Evolutionary conservation across 2,797 vertebrate genomes (phyloP), one percentile per base, ranked within the genome.

Genomic region (Neosilurus hyrtlii): DNA sequence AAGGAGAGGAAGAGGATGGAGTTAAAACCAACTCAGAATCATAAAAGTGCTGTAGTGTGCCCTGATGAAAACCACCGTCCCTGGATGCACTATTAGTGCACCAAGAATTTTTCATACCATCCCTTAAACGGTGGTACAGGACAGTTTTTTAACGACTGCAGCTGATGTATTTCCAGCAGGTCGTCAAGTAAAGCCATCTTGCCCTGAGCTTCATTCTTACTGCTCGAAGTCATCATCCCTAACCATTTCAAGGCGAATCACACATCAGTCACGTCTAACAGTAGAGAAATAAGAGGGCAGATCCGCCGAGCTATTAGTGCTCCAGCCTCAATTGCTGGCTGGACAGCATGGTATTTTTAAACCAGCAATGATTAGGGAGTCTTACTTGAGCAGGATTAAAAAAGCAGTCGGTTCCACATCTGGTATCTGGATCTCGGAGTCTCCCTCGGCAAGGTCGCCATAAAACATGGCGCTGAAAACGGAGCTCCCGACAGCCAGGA

Each of bases 391-490:
- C 91, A 99, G 94, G 93, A 96, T 97, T 88, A 99, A 94, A 91
- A 99, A 99, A 86, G 98, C 97, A 83, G 97, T 95, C 82, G 97
- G 97, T 93, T 99, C 97, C 94, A 99, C 97, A 92, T 99, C 98
- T 85, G 98, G 98, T 88, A 99, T 99, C 91, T 96, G 96, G 91
- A 99, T 98, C 92, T 98, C 96, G 0, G 96, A 94, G 93, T 96
- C 95, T 86, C 95, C 96, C 93, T 98, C 97, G 0, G 98, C 98
- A 14, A 99, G 95, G 90, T 99, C 97, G 7, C 97, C 96, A 49
- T 99, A 99, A 93, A 99, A 99, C 98, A 99, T 99, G 91, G 98
- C 98, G 56, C 97, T 97, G 94, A 99, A 99, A 90, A 99, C 98
- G 0, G 98, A 99, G 93, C 97, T 99, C 77, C 98, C 98, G 68